Evolutionary conservation across 2,797 vertebrate species (phyloP), one percentile per base, ranked within the genome.

Genomic region (Halcyon badia): DNA sequence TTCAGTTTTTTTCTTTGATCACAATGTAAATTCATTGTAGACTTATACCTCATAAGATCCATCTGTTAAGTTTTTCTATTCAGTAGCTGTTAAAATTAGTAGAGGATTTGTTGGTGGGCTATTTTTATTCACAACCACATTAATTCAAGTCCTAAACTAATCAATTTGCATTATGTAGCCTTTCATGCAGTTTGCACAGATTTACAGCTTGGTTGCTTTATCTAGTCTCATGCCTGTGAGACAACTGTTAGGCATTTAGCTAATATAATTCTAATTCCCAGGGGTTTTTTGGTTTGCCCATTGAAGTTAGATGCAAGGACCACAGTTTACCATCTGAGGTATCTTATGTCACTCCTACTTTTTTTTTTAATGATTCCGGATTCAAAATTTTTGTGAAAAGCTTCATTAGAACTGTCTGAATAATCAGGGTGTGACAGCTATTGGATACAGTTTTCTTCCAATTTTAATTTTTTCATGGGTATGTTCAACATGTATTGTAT

Each of bases 11-110:
- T 94, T 56, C 97, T 99, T 98, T 98, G 97, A 98, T 98, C 98
- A 97, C 69, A 62, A 95, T 51, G 79, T 94, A 97, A 98, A 98
- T 97, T 97, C 95, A 96, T 95, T 96, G 96, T 81, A 96, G 96
- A 87, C 39, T 83, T 64, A 62, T 76, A 85, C 96, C 97, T 98
- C 97, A 79, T 96, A 96, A 98, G 96, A 98, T 96, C 96, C 68
- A 96, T 97, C 98, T 97, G 97, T 96, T 98, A 98, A 94, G 93
- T 97, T 96, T 96, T 98, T 94, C 96, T 97, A 95, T 92, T 98
- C 97, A 98, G 94, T 97, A 95, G 94, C 94, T 98, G 97, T 97
- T 99, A 97, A 98, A 99, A 99, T 99, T 98, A 99, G 98, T 97
- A 98, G 91, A 98, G 98, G 98, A 94, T 98, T 98, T 98, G 98